Conservation (phyloP, 2,888 invertebrate species). For the Emesis russula region DNA sequence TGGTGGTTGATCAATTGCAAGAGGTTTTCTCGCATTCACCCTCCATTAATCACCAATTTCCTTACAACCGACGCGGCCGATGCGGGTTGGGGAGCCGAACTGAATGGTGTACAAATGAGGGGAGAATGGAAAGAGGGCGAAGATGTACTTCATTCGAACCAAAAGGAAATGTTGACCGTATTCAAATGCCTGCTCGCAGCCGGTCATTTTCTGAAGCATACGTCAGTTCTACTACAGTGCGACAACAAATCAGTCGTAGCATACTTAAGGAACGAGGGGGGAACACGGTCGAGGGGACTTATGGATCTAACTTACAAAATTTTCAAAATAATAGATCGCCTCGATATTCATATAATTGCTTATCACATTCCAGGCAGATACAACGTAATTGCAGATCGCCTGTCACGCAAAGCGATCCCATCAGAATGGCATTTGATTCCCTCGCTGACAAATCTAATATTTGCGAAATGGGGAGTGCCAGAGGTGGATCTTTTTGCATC, state of each 20-base stretch:
- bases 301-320: neutral
- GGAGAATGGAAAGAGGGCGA: slow-evolving; percentile 66
- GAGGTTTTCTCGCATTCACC: no score
- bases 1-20: no score
- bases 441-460: no score
- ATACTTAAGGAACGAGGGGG: slow-evolving; percentile 88
- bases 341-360: no score
- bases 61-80: slow-evolving; percentile 71
- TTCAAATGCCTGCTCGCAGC: slow-evolving; percentile 56
- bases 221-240: slow-evolving; percentile 76
- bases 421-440: no score
- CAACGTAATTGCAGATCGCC: no score
- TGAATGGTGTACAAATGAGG: slow-evolving; percentile 58
- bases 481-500: no score
- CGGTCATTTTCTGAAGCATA: slow-evolving; percentile 26
- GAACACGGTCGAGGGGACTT: slow-evolving; percentile 75
- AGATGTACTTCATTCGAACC: slow-evolving; percentile 72
- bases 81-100: slow-evolving; percentile 79
- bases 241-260: slow-evolving; percentile 86
- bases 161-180: slow-evolving; percentile 77
- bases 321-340: no score
- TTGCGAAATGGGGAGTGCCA: no score
- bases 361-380: no score
- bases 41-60: slow-evolving; percentile 38
- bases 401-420: no score